Evolutionary conservation across 2,888 invertebrate genomes (phyloP).

Genomic region (Ernsta delagoae): DNA sequence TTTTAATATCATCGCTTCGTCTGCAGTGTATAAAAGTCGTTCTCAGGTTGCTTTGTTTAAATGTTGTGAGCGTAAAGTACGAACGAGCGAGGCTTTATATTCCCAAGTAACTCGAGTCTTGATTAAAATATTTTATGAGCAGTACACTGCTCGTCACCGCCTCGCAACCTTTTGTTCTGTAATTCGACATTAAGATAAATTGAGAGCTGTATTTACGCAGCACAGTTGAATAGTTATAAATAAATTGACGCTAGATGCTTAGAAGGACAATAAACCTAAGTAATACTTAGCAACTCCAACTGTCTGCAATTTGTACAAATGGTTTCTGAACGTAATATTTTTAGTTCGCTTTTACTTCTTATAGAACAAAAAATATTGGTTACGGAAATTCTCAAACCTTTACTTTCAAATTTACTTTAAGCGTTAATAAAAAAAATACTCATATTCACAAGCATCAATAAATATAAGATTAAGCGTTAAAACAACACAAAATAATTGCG

Average conservation of each 20-base stretch:
- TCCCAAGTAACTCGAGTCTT: constrained; percentile 44
- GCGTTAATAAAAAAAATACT: too few relatives aligned
- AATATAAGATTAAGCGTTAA: background rate
- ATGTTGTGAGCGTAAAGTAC: constrained; percentile 17
- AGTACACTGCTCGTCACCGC: constrained; percentile 40
- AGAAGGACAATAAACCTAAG: constrained; percentile 26
- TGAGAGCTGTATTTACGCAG: constrained; percentile 29
- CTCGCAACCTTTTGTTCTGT: constrained; percentile 40
- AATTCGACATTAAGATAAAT: constrained; percentile 35
- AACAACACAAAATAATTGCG: too few relatives aligned
- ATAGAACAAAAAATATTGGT: background rate
- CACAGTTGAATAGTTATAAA: constrained; percentile 28
- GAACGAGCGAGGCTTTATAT: constrained; percentile 37
- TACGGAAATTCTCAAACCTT: background rate
- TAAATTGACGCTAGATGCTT: constrained; percentile 28
- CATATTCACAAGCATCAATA: background rate
- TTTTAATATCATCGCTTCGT: constrained; percentile 9
- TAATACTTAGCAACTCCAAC: constrained; percentile 9
- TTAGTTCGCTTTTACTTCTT: background rate
- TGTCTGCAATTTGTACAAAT: constrained; percentile 23
- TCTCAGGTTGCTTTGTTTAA: constrained; percentile 27
- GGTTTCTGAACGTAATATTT: constrained; percentile 12
- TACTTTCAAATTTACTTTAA: too few relatives aligned
- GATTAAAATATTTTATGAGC: constrained; percentile 48
- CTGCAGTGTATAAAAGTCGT: constrained; percentile 14